phyloP scores from a whole-genome alignment of 2,888 invertebrate genomes.

The Coecobrya sp. region DNA sequence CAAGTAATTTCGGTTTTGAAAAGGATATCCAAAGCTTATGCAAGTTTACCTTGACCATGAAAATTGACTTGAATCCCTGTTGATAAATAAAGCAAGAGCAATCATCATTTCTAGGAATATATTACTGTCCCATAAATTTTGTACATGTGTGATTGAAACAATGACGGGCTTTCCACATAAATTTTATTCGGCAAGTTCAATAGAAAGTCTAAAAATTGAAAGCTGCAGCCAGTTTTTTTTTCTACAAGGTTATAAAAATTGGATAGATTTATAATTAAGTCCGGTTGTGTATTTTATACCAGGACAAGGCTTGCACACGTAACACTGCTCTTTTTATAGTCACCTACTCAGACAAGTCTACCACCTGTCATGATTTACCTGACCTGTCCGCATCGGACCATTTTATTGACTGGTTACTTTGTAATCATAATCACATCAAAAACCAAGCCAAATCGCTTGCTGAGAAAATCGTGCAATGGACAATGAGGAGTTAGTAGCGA shows the following conservation, averaged over 20 bases:
- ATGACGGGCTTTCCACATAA: background rate
- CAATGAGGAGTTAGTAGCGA: background rate
- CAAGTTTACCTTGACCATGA: background rate
- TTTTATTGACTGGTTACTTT: conserved; percentile 29
- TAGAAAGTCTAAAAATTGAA: conserved; percentile 8
- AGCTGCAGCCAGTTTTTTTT: background rate
- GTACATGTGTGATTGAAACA: background rate
- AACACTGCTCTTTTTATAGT: conserved; percentile 23
- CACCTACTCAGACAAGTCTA: background rate
- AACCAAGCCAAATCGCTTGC: background rate
- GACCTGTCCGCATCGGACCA: background rate
- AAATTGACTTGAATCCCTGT: background rate
- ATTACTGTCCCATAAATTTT: background rate
- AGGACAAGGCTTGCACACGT: background rate
- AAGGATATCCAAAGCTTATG: no score
- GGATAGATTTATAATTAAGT: conserved; percentile 58
- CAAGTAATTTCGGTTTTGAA: no score
- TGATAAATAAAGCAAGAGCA: background rate
- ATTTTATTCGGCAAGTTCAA: background rate
- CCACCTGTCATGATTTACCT: conserved; percentile 16
- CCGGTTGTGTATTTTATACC: conserved; percentile 4
- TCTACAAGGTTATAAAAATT: conserved; percentile 52
- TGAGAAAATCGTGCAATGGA: background rate
- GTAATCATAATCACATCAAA: conserved; percentile 22
- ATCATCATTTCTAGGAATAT: background rate